Base-by-base conservation (phyloP, 1,140 invertebrate genomes). In the Ephestia elutella region DNA sequence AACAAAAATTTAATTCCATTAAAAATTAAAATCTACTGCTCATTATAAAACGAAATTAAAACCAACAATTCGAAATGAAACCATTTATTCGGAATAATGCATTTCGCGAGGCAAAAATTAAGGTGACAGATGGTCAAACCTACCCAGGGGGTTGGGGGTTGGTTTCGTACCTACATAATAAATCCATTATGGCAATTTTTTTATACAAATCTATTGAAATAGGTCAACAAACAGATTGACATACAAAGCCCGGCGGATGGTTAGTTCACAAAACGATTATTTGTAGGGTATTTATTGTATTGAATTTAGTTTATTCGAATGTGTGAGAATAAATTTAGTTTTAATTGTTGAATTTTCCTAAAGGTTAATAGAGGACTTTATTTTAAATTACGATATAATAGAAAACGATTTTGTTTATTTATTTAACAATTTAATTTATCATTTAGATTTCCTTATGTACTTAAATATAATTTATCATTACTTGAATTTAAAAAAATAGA, bases 111-210 rank as follows among this genome's bases (percentile, higher is more conserved):
- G 69, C 60, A 63, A 70, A 70, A 71, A 71, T 65, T 60, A 54
- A 54, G 32, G 64, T 70, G 75, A 80, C 80, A 82, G 80, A 82
- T 82, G 80, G 73, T 59, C 64, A 64, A 63, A 65, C 75, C 72
- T 62, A 68, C 65, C 38, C 38, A 1, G n/a, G 38, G 38, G 38
- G 15, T 44, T 2, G n/a, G 38, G 38, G 38, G 38, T 10, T 35
- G 9, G 15, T 44, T 15, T 17, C 38, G n/a, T 44, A 44, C 38
- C 53, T 63, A 66, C 65, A 53, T 53, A 53, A 68, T 71, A 72
- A 70, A 70, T 70, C 65, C 71, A 69, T 77, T 73, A 73, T 75
- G 56, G 58, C 44, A 18, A 54, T n/a, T 57, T 65, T 60, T 61
- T 63, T 59, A 62, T 68, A 72, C 50, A n/a, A 53, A 44, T 44